Evolutionary conservation across 2,888 invertebrate genomes (phyloP), one percentile per base, ranked within the genome.

Genomic region (Epinotia bilunana): DNA sequence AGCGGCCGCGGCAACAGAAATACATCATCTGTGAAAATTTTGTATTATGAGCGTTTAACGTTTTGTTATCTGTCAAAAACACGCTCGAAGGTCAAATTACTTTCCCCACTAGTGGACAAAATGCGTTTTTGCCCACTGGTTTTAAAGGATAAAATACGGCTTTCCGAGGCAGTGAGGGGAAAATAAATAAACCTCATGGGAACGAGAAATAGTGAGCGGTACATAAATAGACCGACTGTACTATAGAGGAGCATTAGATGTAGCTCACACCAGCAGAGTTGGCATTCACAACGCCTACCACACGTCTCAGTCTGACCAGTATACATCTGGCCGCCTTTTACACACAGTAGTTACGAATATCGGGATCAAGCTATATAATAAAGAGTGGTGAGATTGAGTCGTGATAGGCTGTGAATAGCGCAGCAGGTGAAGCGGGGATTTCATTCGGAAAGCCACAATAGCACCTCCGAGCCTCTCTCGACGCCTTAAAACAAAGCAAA

Each of bases 361-460:
- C 53, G n/a, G n/a, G 16, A 53, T 53, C 53, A 53, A 53, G n/a
- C n/a, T n/a, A n/a, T n/a, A 53, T n/a, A n/a, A 53, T n/a, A 53
- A 6, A 53, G 39, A 39, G 39, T 1, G 53, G n/a, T 53, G 53
- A 53, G 53, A 0, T 39, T 49, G 5, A n/a, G 53, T 53, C n/a
- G 53, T 6, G 53, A 53, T 7, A n/a, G 16, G 7, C 7, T n/a
- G 53, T 53, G 53, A 53, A 53, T n/a, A 53, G 53, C 53, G n/a
- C 6, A n/a, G 64, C 58, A 58, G 61, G 53, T 46, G 28, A 28
- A 57, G 73, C 68, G 68, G 61, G 69, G 69, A 71, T 71, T 63
- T 74, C 74, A 64, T 63, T 64, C 74, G 70, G 74, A 70, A 65
- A 43, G 71, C 75, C 67, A 72, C 75, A 75, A 75, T 72, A 55